Evolutionary conservation across 2,113 vertebrate species (phyloP).

Genomic region (Xiphias gladius): DNA sequence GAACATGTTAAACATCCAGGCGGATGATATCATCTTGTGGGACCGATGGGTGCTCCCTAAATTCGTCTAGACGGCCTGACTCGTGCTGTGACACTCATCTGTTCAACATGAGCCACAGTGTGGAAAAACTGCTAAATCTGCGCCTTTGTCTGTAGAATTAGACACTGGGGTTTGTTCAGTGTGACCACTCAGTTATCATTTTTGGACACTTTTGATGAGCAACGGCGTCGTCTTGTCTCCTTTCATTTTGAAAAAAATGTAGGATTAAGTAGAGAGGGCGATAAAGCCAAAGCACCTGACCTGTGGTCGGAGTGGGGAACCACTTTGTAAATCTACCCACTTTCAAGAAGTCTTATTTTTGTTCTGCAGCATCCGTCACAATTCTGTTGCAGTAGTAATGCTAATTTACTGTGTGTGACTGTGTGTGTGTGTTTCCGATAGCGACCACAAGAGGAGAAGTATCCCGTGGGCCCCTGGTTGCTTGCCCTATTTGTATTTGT

Average conservation of each 20-base stretch:
- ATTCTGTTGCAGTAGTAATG: neutral
- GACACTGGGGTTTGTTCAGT: slow-evolving; percentile 8
- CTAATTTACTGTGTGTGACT: slow-evolving; percentile 23
- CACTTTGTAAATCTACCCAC: slow-evolving; percentile 5
- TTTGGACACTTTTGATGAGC: slow-evolving; percentile 4
- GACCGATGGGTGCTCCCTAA: slow-evolving; percentile 1
- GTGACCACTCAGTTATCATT: slow-evolving; percentile 1
- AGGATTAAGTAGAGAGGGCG: neutral
- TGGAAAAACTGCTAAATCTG: slow-evolving; percentile 18
- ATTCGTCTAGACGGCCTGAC: slow-evolving; percentile 17
- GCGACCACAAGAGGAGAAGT: slow-evolving; percentile 90
- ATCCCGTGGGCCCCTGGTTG: slow-evolving; percentile 88
- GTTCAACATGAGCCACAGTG: slow-evolving; percentile 21
- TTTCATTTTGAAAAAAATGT: neutral
- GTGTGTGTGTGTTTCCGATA: slow-evolving; percentile 61
- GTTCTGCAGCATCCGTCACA: slow-evolving; percentile 6
- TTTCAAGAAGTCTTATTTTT: slow-evolving; percentile 9
- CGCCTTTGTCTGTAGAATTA: slow-evolving; percentile 19
- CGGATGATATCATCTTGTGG: slow-evolving; percentile 43
- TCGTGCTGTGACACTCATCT: slow-evolving; percentile 2
- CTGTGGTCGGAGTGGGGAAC: neutral
- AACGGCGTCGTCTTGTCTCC: neutral
- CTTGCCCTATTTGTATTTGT: slow-evolving; percentile 88
- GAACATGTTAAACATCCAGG: neutral
- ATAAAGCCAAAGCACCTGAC: neutral